Evolutionary conservation across 1,140 invertebrate species (phyloP).

Genomic region (Hetaerina americana): DNA sequence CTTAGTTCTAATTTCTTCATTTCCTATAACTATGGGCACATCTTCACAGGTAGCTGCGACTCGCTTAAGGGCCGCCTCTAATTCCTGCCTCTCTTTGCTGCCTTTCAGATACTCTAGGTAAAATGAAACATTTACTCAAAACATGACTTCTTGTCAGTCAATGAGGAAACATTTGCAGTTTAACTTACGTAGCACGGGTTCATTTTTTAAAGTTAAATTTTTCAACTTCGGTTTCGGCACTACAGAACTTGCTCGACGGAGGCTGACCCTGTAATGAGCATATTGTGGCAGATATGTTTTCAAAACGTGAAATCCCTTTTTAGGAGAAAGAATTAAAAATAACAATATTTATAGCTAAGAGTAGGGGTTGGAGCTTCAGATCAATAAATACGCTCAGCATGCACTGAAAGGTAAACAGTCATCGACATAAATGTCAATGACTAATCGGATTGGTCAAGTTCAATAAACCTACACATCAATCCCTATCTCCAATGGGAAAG

Average conservation of each 20-base stretch:
- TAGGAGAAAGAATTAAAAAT: too few species aligned
- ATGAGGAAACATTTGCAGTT: slow-evolving; percentile 3
- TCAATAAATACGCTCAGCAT: too few species aligned
- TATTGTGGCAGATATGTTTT: not conserved
- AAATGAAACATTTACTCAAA: too few species aligned
- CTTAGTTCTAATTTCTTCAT: slow-evolving; percentile 66
- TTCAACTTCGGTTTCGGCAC: slow-evolving; percentile 44
- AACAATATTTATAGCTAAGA: too few species aligned
- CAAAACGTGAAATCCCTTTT: too few species aligned
- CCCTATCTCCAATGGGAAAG: too few species aligned
- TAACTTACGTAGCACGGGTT: slow-evolving; percentile 49
- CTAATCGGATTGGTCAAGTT: too few species aligned
- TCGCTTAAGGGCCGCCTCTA: slow-evolving; percentile 58
- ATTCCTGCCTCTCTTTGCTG: slow-evolving; percentile 61
- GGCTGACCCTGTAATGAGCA: slow-evolving; percentile 6
- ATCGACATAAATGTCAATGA: too few species aligned
- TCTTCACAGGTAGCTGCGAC: slow-evolving; percentile 55
- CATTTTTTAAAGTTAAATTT: slow-evolving; percentile 64
- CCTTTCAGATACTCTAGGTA: slow-evolving; percentile 70
- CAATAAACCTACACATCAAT: too few species aligned
- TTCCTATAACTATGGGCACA: slow-evolving; percentile 85
- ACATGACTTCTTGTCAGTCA: too few species aligned
- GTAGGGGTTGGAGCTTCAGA: too few species aligned
- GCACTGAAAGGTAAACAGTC: too few species aligned
- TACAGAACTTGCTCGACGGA: slow-evolving; percentile 35